These are phyloP conservation scores for Neomorphus geoffroyi DNA, from an alignment of 2,797 vertebrate genomes.

Conservation along the genomic window DNA sequence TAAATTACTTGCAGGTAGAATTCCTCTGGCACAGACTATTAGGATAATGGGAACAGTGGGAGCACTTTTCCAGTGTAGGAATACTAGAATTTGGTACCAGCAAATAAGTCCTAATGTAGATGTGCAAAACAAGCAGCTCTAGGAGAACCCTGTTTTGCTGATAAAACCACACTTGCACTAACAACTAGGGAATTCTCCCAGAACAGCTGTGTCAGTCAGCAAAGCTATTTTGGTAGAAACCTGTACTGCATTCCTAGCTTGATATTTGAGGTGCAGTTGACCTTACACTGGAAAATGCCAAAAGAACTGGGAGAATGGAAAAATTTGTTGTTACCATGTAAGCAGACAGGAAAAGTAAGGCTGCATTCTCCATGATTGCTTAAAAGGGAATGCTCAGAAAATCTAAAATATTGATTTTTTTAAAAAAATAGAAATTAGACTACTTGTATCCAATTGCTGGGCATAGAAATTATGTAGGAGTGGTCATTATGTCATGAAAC, in stretches of 20 bases:
- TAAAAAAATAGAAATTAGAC: neutral
- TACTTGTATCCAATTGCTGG: neutral
- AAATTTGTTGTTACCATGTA: neutral
- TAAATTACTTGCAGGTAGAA: neutral
- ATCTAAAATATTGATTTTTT: neutral
- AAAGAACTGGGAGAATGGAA: neutral
- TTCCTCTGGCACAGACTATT: neutral
- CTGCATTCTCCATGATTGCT: neutral
- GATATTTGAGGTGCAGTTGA: neutral
- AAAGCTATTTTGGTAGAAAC: slow-evolving; percentile 39
- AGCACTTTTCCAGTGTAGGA: neutral
- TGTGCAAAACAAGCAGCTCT: slow-evolving; percentile 1
- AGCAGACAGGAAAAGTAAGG: neutral
- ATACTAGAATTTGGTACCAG: neutral
- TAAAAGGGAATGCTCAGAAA: neutral
- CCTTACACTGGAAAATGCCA: slow-evolving; percentile 62
- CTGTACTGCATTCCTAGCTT: neutral
- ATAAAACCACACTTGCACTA: neutral
- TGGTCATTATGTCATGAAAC: neutral
- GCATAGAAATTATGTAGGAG: neutral
- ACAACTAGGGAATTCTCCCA: slow-evolving; percentile 29
- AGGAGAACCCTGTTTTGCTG: slow-evolving; percentile 28
- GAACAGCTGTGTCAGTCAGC: slow-evolving; percentile 31
- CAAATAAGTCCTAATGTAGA: neutral
- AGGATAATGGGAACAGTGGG: neutral